Evolutionary conservation across 2,797 vertebrate genomes (phyloP).

Genomic region (Poeciliopsis presidionis): DNA sequence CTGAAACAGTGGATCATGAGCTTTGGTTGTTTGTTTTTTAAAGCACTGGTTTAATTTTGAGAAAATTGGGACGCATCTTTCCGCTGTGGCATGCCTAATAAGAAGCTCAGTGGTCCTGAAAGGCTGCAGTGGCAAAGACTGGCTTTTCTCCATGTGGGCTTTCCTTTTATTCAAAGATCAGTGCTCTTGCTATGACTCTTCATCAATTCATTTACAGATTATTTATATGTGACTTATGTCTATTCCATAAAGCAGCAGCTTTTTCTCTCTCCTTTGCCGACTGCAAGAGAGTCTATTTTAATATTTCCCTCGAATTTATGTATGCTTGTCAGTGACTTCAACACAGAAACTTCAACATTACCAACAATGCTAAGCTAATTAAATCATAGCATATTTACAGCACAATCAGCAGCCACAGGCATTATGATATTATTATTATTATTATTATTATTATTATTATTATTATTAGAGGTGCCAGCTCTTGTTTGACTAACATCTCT

Average conservation of each 20-base stretch:
- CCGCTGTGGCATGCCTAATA: neutral
- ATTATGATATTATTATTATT: neutral
- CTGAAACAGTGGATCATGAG: slow-evolving; percentile 21
- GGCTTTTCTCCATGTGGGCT: neutral
- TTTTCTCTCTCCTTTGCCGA: neutral
- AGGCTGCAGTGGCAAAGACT: neutral
- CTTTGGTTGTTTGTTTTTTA: slow-evolving; percentile 6
- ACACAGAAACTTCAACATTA: neutral
- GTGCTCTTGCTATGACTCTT: neutral
- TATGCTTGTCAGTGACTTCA: neutral
- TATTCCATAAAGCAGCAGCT: too few species aligned
- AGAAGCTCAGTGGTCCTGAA: neutral
- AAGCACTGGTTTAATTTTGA: slow-evolving; percentile 12
- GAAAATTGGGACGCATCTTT: neutral
- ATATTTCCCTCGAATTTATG: neutral
- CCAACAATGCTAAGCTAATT: neutral
- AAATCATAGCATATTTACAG: neutral
- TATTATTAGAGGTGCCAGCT: neutral
- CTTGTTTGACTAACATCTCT: neutral
- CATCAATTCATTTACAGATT: neutral
- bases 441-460: neutral
- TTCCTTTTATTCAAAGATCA: neutral
- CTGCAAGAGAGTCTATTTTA: neutral
- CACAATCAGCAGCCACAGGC: neutral
- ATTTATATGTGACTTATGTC: neutral